Evolutionary conservation across 2,113 vertebrate species (phyloP), one percentile per base, ranked within the genome.

Genomic region (Takifugu bimaculatus): DNA sequence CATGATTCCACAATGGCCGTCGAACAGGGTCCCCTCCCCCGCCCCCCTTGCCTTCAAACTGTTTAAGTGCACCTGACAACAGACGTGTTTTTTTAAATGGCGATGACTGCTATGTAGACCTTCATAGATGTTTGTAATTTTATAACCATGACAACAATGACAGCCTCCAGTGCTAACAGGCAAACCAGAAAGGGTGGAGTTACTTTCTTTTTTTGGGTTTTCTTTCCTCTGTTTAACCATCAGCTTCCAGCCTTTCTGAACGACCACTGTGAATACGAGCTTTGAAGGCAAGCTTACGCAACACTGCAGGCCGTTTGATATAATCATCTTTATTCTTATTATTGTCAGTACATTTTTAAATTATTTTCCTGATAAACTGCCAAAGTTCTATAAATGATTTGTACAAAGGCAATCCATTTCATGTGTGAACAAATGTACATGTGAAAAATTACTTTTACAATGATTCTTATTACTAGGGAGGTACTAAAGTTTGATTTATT

Each of bases 91-190:
- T 92, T 95, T 94, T 93, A 90, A 92, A 93, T 86, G 92, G 90
- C 87, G 90, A 93, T 89, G 93, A 91, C 92, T 91, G 91, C 90
- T 92, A 91, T 87, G 87, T 93, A 90, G 90, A 93, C 91, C 94
- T 93, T 91, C 91, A 93, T 93, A 93, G 92, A 93, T 90, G 90
- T 98, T 97, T 97, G 94, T 97, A 96, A 97, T 97, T 97, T 98
- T 98, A 93, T 96, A 92, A 90, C 78, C 83, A 83, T 90, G 82
- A 88, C 78, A 89, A 89, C 85, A 85, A 86, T 83, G 65, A 83
- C 79, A 85, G 85, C 85, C 88, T 89, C 80, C 83, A 86, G 84
- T 87, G 81, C 84, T 88, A 80, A 77, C 80, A 73, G 85, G 88
- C 74, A 76, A 79, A 77, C 70, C 75, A 74, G 79, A 83, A 81